Conservation (phyloP, 2,797 vertebrate species). For the Phrynocephalus vlangalii region DNA sequence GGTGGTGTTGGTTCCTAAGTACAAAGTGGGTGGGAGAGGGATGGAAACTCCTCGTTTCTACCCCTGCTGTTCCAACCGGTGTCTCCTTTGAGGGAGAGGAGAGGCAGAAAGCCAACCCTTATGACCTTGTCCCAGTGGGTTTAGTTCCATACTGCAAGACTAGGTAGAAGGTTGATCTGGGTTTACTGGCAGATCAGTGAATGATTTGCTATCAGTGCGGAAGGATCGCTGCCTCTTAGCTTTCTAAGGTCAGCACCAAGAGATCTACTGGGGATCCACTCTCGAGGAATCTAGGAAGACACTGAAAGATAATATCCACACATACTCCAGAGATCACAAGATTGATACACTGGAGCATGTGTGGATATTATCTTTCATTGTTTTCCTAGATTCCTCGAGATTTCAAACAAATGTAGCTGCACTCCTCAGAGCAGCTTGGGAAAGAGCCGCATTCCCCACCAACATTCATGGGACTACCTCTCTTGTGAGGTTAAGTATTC, state of each 20-base stretch:
- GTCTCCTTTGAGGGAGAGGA: neutral
- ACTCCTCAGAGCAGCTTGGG: no score
- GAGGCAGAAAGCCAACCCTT: neutral
- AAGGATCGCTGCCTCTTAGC: neutral
- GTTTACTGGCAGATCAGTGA: neutral
- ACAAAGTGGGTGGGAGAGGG: neutral
- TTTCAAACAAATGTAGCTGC: no score
- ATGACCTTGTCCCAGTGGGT: neutral
- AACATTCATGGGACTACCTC: no score
- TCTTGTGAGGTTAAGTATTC: no score
- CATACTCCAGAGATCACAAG: no score
- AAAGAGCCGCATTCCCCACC: no score
- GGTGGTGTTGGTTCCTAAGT: neutral
- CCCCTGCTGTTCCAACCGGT: neutral
- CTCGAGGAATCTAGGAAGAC: no score
- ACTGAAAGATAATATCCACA: no score
- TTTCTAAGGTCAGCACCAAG: neutral
- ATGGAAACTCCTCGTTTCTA: neutral
- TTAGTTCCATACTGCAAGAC: neutral
- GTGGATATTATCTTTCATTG: no score
- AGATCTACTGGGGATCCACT: no score
- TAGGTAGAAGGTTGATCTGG: neutral
- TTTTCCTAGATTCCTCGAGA: no score
- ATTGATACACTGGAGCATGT: no score
- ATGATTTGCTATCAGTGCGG: neutral